Evolutionary conservation across 2,797 vertebrate species (phyloP).

Genomic region (Crax fasciolata): DNA sequence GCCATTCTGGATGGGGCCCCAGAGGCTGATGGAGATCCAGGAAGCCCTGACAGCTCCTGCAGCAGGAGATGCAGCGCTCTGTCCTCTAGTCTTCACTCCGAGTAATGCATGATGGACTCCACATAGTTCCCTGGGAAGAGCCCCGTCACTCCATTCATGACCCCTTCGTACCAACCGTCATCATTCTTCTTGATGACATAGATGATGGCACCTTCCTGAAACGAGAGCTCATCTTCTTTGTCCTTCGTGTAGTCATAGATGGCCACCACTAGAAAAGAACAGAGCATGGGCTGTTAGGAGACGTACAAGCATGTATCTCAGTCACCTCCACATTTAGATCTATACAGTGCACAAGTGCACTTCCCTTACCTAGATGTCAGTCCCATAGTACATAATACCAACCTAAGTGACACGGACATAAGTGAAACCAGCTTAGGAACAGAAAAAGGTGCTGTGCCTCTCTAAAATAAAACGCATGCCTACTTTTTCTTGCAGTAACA

Average conservation of each 20-base stretch:
- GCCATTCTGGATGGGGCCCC: constrained; percentile 68
- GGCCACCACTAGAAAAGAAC: constrained; percentile 91
- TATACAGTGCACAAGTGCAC: not conserved
- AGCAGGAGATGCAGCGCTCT: constrained; percentile 37
- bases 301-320: not conserved
- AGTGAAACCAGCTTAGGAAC: not conserved
- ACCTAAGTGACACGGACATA: not conserved
- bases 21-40: constrained; percentile 74
- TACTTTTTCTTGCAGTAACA: not conserved
- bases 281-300: constrained; percentile 11
- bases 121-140: constrained; percentile 99
- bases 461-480: not conserved
- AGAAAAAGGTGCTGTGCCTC: not conserved
- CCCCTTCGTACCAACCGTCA: constrained; percentile 97
- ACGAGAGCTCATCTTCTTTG: constrained; percentile 98
- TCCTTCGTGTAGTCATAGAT: constrained; percentile 98
- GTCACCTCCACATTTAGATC: not conserved
- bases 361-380: not conserved
- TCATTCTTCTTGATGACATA: constrained; percentile 99
- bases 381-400: not conserved
- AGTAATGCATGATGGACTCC: constrained; percentile 99
- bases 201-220: constrained; percentile 99
- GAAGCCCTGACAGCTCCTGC: constrained; percentile 75
- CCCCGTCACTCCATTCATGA: constrained; percentile 97
- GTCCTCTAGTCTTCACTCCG: constrained; percentile 87